These are phyloP conservation scores for Kryptolebias marmoratus DNA, from an alignment of 2,113 vertebrate genomes.

Conservation along the genomic window DNA sequence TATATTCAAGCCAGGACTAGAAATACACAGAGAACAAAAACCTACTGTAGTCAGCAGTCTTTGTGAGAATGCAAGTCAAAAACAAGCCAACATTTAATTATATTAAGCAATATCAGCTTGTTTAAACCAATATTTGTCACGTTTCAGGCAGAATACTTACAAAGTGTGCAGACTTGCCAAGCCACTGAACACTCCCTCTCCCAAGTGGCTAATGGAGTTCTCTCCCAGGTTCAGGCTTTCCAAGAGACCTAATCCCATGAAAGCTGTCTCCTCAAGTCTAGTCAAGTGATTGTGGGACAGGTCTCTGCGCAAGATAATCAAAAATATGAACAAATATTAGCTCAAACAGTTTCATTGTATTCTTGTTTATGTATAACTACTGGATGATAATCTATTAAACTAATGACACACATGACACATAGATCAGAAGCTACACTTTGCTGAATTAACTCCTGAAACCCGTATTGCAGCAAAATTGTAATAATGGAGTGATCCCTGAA, in stretches of 20 bases:
- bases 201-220: constrained; percentile 91
- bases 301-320: constrained; percentile 79
- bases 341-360: background rate
- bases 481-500: constrained; percentile 10
- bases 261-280: constrained; percentile 92
- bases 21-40: constrained; percentile 31
- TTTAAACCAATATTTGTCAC: background rate
- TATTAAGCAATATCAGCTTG: background rate
- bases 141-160: constrained; percentile 81
- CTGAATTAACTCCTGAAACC: constrained; percentile 5
- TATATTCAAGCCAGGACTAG: constrained; percentile 9
- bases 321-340: constrained; percentile 10
- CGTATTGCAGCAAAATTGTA: constrained; percentile 13
- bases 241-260: constrained; percentile 88
- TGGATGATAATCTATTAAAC: background rate
- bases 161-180: constrained; percentile 87
- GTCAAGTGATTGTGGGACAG: constrained; percentile 93
- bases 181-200: constrained; percentile 90
- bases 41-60: constrained; percentile 41
- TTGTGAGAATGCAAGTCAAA: constrained; percentile 46
- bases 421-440: background rate
- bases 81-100: constrained; percentile 40
- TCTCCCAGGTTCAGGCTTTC: constrained; percentile 92
- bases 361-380: background rate
- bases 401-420: background rate